Base-by-base conservation (phyloP, 2,888 invertebrate genomes). In the Ophioninae sp. region DNA sequence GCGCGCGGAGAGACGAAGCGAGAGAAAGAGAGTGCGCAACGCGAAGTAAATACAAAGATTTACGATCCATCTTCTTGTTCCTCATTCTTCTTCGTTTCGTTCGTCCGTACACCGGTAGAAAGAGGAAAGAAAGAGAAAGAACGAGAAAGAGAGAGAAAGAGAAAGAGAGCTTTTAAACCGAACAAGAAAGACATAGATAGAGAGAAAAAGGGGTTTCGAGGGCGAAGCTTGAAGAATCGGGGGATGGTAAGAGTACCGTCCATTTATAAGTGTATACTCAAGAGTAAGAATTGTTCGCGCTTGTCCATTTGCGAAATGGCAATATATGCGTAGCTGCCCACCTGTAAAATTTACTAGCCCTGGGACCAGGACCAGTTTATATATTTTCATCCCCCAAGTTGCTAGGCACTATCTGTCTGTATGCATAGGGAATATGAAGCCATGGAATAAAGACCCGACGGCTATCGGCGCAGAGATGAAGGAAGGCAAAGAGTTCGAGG, bases 261-360 rank as follows among this genome's bases (percentile, higher is more conserved):
- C 74, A 39, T 59, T 56, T 61, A 61, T 56, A 69, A 73, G 73
- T 78, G 41, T 79, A 63, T 75, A 63, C 67, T 41, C 2, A 44
- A 37, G 56, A 79, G 67, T 56, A 61, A 63, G 74, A 10, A 37
- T 72, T 59, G 64, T 67, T 64, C 41, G 65, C 51, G 22, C 23
- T 58, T 63, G 68, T 72, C 30, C 61, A 69, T 64, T 75, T 67
- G 61, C 56, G 74, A 76, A 51, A 61, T 72, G 30, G 75, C 17
- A 30, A 72, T 51, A 39, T 68, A 68, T 39, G n/a, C 22, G 41
- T 41, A 6, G 51, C 86, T 85, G 87, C 85, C 87, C 87, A 89
- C 88, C 88, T 88, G 87, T 73, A 61, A 90, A 89, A 90, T 90
- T 89, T 88, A 90, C 88, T 81, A 87, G 85, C 84, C 86, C 85